Base-by-base conservation (phyloP, 2,113 vertebrate species). In the Naja naja region DNA sequence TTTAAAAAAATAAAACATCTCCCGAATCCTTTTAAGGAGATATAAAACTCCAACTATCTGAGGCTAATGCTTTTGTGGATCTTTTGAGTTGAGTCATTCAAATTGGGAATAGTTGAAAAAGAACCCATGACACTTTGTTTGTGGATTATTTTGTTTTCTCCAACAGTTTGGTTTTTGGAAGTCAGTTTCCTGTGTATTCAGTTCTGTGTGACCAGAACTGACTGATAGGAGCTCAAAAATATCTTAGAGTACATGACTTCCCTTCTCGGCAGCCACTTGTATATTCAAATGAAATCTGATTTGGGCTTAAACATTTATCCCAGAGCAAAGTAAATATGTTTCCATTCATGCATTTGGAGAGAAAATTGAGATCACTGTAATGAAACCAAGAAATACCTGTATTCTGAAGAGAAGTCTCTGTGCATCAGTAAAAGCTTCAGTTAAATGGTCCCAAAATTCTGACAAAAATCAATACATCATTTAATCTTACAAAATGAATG, bases 381-480 rank as follows among this genome's bases (percentile, higher is more conserved):
- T 94, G 87, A 96, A 93, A 94, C 12, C 25, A 81, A 87, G 45
- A 92, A 22, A 91, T 93, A 92, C 90, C 30, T 93, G 45, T 93
- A 88, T 94, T 95, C 69, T 92, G 93, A 18, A 56, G 69, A 88
- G 69, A 92, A 88, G 39, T 52, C 69, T 69, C 86, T 92, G 86
- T 89, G 91, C 91, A 88, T 92, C 91, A 89, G 49, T 92, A 92
- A 92, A 49, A n/a, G n/a, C 56, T 88, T 92, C 69, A 52, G 89
- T 92, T 92, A 92, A 92, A 92, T n/a, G 60, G 87, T 53, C 69
- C 91, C 90, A 93, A 86, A 30, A 9, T 95, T 93, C 90, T 94
- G 92, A 91, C 85, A 95, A 92, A 94, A 90, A 88, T 53, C 74
- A 81, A 81, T 81, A 81, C 74, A 81, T 81, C 74, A 43, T 81